These are phyloP conservation scores for Tylochromis polylepis DNA, from an alignment of 2,113 vertebrate species.

Conservation along the genomic window DNA sequence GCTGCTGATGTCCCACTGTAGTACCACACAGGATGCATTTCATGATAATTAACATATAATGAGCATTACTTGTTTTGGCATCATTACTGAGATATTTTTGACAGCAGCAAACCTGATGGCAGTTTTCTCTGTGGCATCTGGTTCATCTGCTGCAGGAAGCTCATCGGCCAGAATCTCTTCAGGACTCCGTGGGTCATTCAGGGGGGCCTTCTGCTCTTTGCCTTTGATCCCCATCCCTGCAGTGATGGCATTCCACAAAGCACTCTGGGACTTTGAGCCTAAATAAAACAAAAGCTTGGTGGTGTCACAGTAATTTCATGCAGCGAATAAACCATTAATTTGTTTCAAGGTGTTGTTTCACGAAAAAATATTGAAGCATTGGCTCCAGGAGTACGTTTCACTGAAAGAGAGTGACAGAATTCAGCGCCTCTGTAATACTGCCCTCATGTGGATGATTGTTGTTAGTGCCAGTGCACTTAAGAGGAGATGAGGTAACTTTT, in stretches of 20 bases:
- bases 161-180: slow-evolving; percentile 93
- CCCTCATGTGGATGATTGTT: slow-evolving; percentile 56
- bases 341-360: not conserved
- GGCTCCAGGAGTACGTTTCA: not conserved
- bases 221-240: slow-evolving; percentile 80
- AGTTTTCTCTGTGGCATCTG: slow-evolving; percentile 86
- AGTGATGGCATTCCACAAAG: slow-evolving; percentile 85
- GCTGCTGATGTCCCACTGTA: not conserved
- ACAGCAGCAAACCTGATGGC: slow-evolving; percentile 87
- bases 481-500: not conserved
- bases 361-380: not conserved
- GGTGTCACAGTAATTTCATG: not conserved
- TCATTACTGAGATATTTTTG: not conserved
- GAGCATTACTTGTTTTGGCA: not conserved
- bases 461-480: not conserved
- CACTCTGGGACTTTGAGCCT: slow-evolving; percentile 97
- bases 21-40: not conserved
- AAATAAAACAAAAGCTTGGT: not conserved
- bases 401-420: not conserved
- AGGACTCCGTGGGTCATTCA: slow-evolving; percentile 78
- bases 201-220: slow-evolving; percentile 72
- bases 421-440: slow-evolving; percentile 29
- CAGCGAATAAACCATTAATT: not conserved
- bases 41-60: not conserved
- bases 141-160: slow-evolving; percentile 78